Evolutionary conservation across 2,888 invertebrate species (phyloP), one percentile per base, ranked within the genome.

Genomic region (Drosophila quasianomalipes): DNA sequence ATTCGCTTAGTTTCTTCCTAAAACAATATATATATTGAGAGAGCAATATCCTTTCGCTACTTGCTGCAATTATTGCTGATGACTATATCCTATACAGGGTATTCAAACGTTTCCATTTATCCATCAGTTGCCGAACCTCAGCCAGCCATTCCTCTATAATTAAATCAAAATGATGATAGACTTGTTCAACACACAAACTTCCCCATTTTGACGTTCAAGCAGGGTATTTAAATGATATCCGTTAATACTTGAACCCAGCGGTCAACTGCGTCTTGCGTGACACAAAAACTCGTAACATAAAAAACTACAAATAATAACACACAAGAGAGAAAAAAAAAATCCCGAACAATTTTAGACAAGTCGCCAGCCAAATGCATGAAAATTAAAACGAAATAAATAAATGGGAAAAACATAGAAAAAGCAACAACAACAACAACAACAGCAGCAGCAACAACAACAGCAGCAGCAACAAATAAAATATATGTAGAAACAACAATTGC

Each of bases 221-320:
- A 47, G 79, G 70, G 79, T 81, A 79, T 69, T 37, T 58, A 81
- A 83, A 71, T 73, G 71, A 90, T 88, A 86, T 88, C 88, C 90
- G 89, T 90, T 90, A 87, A 83, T 75, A 81, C 89, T 88, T 88
- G 90, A 89, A 89, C 85, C 70, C 90, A 79, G 76, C 85, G 88
- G 84, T 86, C 87, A 89, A 71, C 82, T 89, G 88, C 86, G 76
- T 82, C 31, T 68, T 79, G 79, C 79, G 79, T 79, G 81, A 47
- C 76, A 79, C 3, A 47, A 47, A 47, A 26, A 47, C 47, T 65
- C 72, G 28, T 14, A 66, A 78, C 67, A 76, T 31, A 28, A 69
- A 44, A 57, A 61, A 60, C 66, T 66, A 35, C 52, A 69, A 31
- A 58, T 69, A 39, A 31, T 54, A 30, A 60, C 47, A 37, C n/a